Evolutionary conservation across 2,888 invertebrate species (phyloP).

Genomic region (Drosophila colorata): DNA sequence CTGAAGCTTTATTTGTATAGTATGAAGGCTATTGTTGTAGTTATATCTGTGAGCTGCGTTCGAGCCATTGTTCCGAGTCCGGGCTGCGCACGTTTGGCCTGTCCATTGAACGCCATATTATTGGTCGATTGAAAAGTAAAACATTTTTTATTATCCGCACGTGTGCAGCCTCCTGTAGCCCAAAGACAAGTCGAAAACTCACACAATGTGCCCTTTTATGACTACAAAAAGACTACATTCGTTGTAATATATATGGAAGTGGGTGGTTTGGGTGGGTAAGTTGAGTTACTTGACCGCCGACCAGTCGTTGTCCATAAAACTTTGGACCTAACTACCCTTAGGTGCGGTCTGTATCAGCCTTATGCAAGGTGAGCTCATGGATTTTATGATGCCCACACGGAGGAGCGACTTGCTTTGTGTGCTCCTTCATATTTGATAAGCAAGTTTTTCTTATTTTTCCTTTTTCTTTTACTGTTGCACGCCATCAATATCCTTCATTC

Average conservation of each 20-base stretch:
- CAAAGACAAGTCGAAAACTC: constrained; percentile 11
- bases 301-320: constrained; percentile 76
- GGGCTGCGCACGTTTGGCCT: constrained; percentile 73
- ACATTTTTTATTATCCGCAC: constrained; percentile 80
- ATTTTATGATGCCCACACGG: constrained; percentile 69
- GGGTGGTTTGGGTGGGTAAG: constrained; percentile 21
- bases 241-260: constrained; percentile 24
- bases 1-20: not conserved
- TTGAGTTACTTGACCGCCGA: constrained; percentile 60
- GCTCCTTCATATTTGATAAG: constrained; percentile 81
- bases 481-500: constrained; percentile 72
- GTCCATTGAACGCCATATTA: constrained; percentile 80
- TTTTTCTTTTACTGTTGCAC: constrained; percentile 53
- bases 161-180: constrained; percentile 65
- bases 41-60: constrained; percentile 27
- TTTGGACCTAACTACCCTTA: constrained; percentile 76
- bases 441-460: constrained; percentile 56
- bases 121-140: constrained; percentile 82
- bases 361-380: constrained; percentile 74
- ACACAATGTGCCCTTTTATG: constrained; percentile 68
- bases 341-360: constrained; percentile 51
- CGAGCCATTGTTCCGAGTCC: constrained; percentile 55
- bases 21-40: constrained; percentile 14
- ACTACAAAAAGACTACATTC: constrained; percentile 48
- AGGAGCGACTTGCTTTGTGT: constrained; percentile 66